Conservation (phyloP, 2,113 vertebrate species). For the Hippocampus abdominalis region DNA sequence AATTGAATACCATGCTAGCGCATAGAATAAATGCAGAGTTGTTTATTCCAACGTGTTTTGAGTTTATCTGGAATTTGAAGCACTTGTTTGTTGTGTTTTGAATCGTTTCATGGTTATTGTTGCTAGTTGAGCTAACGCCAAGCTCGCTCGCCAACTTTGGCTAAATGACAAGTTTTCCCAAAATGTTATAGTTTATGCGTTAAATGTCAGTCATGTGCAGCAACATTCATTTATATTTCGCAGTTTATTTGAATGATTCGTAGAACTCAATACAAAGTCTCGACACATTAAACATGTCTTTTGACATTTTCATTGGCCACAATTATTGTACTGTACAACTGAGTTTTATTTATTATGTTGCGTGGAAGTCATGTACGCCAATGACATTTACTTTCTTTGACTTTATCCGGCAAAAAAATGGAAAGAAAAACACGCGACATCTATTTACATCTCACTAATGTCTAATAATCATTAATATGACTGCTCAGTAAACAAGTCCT, state of each 20-base stretch:
- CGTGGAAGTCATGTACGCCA: not conserved
- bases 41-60: fast-evolving
- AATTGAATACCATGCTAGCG: not conserved
- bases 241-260: not conserved
- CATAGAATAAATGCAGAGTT: too few relatives aligned
- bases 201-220: not conserved
- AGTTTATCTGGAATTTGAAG: not conserved
- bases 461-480: not conserved
- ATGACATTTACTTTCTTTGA: not conserved
- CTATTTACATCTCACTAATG: not conserved
- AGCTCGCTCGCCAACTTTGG: slow-evolving; percentile 52
- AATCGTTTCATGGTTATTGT: slow-evolving; percentile 9
- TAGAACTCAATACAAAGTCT: too few relatives aligned
- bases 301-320: not conserved
- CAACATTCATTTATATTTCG: too few relatives aligned
- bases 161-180: slow-evolving; percentile 39
- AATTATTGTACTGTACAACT: not conserved
- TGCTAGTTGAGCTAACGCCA: slow-evolving; percentile 40
- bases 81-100: not conserved
- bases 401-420: not conserved
- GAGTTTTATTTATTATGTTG: not conserved
- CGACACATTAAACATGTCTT: not conserved
- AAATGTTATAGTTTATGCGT: slow-evolving; percentile 21
- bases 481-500: slow-evolving; percentile 26
- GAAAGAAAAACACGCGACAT: not conserved